A percentile compares a stretch with the other conserved stretches of the same genome.
Conservation (phyloP, 1,140 invertebrate genomes). For the Scaptodrosophila lebanonensis region DNA sequence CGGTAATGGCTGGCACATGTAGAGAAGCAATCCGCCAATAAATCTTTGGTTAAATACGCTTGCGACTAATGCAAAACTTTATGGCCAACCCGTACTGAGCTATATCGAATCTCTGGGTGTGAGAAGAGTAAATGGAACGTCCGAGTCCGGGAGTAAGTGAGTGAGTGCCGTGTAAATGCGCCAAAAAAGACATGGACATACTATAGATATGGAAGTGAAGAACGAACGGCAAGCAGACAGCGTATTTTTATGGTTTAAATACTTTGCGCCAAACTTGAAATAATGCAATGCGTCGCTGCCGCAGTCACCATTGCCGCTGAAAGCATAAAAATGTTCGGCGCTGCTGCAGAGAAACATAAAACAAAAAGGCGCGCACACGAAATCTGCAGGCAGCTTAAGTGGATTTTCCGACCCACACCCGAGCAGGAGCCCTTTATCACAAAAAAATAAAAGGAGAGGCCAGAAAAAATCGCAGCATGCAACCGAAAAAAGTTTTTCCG, state of each 20-base stretch:
- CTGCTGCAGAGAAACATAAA: constrained; percentile 26
- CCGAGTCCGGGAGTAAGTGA: too few relatives aligned
- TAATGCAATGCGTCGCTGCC: constrained; percentile 35
- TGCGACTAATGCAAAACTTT: constrained; percentile 32
- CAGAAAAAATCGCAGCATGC: constrained; percentile 24
- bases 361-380: constrained; percentile 37
- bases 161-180: too few relatives aligned
- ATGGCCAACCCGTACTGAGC: constrained; percentile 39
- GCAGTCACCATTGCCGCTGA: background rate
- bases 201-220: background rate
- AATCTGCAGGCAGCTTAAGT: constrained; percentile 55
- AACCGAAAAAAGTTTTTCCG: constrained; percentile 28
- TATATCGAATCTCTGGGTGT: constrained; percentile 19
- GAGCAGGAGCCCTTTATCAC: background rate
- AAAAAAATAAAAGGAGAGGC: too few relatives aligned
- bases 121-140: background rate
- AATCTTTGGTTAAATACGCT: constrained; percentile 46
- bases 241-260: constrained; percentile 57
- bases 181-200: too few relatives aligned
- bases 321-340: constrained; percentile 1
- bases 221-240: constrained; percentile 16
- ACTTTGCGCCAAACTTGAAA: constrained; percentile 54
- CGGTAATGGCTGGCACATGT: too few relatives aligned
- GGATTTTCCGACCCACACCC: constrained; percentile 24
- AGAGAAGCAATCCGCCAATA: too few relatives aligned